These are phyloP conservation scores for Apamea sordens DNA, from an alignment of 2,888 invertebrate genomes.

Conservation along the genomic window DNA sequence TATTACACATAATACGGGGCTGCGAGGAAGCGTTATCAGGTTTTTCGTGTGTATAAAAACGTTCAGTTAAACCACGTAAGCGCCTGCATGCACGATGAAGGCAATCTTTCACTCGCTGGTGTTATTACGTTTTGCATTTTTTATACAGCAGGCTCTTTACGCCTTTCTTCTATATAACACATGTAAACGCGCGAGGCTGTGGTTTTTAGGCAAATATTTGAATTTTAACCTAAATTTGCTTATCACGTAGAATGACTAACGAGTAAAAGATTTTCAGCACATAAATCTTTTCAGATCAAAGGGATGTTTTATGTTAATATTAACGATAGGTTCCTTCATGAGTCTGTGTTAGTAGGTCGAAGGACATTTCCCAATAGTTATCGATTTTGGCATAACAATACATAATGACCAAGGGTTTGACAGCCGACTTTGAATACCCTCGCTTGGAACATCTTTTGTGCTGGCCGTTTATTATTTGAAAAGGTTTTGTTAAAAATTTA, in stretches of 20 bases:
- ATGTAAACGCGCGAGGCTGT: not conserved
- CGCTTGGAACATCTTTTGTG: conserved; percentile 18
- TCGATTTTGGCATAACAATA: conserved; percentile 61
- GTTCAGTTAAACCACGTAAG: conserved; percentile 51
- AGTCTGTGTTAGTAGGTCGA: conserved; percentile 44
- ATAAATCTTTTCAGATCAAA: conserved; percentile 32
- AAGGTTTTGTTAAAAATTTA: not conserved
- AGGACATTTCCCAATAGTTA: conserved; percentile 51
- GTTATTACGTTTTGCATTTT: conserved; percentile 65
- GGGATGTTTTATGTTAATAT: not conserved
- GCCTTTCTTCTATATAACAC: conserved; percentile 1
- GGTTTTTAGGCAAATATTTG: not conserved
- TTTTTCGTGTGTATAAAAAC: conserved; percentile 49
- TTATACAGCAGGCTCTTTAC: conserved; percentile 56
- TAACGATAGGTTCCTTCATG: conserved; percentile 30
- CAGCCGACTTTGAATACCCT: conserved; percentile 22
- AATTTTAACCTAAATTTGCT: not conserved
- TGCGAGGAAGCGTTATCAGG: conserved; percentile 35
- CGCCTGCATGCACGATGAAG: conserved; percentile 68
- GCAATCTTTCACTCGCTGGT: conserved; percentile 67
- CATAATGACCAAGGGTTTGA: conserved; percentile 25
- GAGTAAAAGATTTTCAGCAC: conserved; percentile 2
- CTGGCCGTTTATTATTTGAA: not conserved
- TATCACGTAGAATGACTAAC: not conserved
- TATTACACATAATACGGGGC: conserved; percentile 54